Conservation (phyloP, 2,797 vertebrate species). For the Poeciliopsis gracilis region DNA sequence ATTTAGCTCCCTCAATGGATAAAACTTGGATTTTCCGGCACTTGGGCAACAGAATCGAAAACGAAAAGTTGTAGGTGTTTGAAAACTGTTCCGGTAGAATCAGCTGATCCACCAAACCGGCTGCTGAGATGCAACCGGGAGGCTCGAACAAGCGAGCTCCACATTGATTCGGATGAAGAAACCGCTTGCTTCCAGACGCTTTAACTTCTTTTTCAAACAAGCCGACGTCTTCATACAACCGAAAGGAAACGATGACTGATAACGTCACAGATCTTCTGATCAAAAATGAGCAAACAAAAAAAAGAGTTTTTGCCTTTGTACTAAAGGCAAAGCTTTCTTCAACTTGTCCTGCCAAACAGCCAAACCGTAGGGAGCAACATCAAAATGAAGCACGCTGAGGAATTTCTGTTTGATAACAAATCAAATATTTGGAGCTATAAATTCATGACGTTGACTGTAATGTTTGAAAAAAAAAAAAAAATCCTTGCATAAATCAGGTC, state of each 20-base stretch:
- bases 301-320: neutral
- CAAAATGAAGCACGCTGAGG: neutral
- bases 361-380: neutral
- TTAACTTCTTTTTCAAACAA: neutral
- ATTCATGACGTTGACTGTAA: neutral
- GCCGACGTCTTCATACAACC: neutral
- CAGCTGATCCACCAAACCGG: neutral
- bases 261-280: neutral
- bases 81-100: neutral
- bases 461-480: neutral
- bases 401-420: neutral
- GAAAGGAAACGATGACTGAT: neutral
- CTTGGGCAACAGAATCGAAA: neutral
- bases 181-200: neutral
- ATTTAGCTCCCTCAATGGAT: neutral
- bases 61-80: neutral
- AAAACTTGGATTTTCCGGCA: neutral
- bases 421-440: neutral
- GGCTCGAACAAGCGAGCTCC: neutral
- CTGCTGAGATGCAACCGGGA: neutral
- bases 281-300: neutral
- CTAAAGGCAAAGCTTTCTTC: neutral
- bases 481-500: neutral
- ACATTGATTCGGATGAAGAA: neutral
- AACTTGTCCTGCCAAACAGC: neutral